Conservation (phyloP, 1,140 invertebrate species). For the Leptonema lineaticorne region DNA sequence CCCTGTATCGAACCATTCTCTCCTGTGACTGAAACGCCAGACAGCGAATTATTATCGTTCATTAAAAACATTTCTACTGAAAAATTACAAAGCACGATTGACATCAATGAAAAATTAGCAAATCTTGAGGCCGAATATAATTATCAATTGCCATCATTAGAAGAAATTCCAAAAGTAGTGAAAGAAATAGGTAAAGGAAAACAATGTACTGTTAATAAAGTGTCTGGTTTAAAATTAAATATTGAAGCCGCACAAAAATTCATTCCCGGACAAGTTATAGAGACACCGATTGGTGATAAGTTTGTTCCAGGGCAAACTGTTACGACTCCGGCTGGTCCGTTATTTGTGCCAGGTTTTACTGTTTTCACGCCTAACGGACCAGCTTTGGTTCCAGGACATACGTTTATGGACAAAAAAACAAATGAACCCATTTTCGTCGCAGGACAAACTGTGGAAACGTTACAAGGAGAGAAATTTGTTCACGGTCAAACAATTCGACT, state of each 20-base stretch:
- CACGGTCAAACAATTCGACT: slow-evolving; percentile 66
- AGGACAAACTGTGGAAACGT: slow-evolving; percentile 65
- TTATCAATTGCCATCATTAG: slow-evolving; percentile 61
- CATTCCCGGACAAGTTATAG: slow-evolving; percentile 68
- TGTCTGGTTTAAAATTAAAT: slow-evolving; percentile 65
- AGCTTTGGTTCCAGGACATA: slow-evolving; percentile 68
- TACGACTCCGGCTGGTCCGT: slow-evolving; percentile 63
- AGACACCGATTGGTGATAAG: slow-evolving; percentile 65
- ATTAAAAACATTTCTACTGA: slow-evolving; percentile 56
- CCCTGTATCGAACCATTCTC: slow-evolving; percentile 63
- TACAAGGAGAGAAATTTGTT: slow-evolving; percentile 63
- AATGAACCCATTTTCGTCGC: slow-evolving; percentile 65
- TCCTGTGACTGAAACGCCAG: slow-evolving; percentile 57
- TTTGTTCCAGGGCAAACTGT: slow-evolving; percentile 75
- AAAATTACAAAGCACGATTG: slow-evolving; percentile 58
- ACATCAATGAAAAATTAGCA: slow-evolving; percentile 61
- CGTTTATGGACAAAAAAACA: slow-evolving; percentile 60
- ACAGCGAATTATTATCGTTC: slow-evolving; percentile 54
- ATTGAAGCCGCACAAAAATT: slow-evolving; percentile 66
- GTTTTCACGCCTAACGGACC: slow-evolving; percentile 67
- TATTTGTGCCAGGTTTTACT: slow-evolving; percentile 73
- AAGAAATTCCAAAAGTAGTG: slow-evolving; percentile 65
- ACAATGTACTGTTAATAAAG: slow-evolving; percentile 58
- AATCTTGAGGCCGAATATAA: slow-evolving; percentile 53
- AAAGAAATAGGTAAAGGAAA: slow-evolving; percentile 64